phyloP scores from a whole-genome alignment of 2,797 vertebrate genomes.

The Neoniphon sammara region DNA sequence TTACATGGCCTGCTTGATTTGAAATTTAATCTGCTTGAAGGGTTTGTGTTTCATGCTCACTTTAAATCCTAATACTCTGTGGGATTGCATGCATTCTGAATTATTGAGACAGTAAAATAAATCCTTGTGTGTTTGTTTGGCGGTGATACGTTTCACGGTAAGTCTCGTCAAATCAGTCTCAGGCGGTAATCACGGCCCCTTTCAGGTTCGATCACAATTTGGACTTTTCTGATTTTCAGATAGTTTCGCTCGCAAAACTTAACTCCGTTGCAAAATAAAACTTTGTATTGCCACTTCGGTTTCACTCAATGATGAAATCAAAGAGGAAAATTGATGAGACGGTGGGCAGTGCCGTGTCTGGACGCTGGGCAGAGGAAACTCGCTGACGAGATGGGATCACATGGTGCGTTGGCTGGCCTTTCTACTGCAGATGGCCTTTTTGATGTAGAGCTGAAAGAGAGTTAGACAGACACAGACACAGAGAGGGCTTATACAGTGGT shows the following conservation, averaged over 20 bases:
- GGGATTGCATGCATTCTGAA: slow-evolving; percentile 79
- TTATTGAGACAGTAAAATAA: slow-evolving; percentile 69
- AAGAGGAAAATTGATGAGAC: slow-evolving; percentile 79
- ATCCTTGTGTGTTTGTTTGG: slow-evolving; percentile 62
- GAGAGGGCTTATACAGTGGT: slow-evolving; percentile 50
- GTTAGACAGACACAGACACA: slow-evolving; percentile 60
- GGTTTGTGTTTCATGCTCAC: slow-evolving; percentile 88
- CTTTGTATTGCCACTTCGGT: slow-evolving; percentile 67
- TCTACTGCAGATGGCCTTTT: slow-evolving; percentile 77
- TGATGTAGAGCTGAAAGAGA: slow-evolving; percentile 78
- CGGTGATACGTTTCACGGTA: background rate
- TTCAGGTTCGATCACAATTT: slow-evolving; percentile 24
- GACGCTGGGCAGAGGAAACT: slow-evolving; percentile 64
- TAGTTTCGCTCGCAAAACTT: slow-evolving; percentile 42
- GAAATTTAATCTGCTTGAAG: slow-evolving; percentile 88
- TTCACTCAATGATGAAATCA: slow-evolving; percentile 72
- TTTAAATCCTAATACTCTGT: slow-evolving; percentile 86
- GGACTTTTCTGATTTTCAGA: slow-evolving; percentile 2
- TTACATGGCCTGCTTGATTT: slow-evolving; percentile 88
- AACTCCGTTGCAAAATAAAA: slow-evolving; percentile 58
- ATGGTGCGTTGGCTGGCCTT: slow-evolving; percentile 53
- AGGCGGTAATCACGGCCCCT: background rate
- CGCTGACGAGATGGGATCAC: slow-evolving; percentile 64
- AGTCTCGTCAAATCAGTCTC: background rate
- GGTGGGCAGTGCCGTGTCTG: slow-evolving; percentile 64